phyloP scores from a whole-genome alignment of 1,140 invertebrate species.

The Eurosta solidaginis region DNA sequence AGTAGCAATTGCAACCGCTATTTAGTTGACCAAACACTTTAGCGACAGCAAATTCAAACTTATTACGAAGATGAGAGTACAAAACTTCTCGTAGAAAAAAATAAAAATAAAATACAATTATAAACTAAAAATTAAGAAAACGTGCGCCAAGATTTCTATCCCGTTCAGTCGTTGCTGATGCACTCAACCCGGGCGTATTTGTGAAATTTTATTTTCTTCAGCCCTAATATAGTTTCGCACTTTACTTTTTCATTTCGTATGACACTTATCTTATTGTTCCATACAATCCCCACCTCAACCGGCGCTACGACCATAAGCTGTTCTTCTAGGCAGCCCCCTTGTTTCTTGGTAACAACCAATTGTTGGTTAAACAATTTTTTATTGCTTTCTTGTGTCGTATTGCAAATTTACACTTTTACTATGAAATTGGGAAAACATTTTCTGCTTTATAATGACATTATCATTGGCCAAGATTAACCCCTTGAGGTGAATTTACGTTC shows the following conservation, averaged over 20 bases:
- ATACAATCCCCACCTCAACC: background rate
- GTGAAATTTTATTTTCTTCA: background rate
- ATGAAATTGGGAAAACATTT: background rate
- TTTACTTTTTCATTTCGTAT: background rate
- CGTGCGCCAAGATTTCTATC: background rate
- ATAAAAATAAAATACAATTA: constrained; percentile 12
- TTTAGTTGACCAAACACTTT: background rate
- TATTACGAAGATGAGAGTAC: background rate
- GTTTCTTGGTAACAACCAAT: too few relatives aligned
- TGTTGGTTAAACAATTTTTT: too few relatives aligned
- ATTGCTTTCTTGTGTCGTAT: too few relatives aligned
- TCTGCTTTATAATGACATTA: background rate
- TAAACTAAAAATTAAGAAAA: constrained; percentile 15
- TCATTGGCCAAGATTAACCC: background rate
- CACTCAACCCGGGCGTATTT: background rate
- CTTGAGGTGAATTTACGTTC: background rate
- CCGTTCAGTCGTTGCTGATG: background rate
- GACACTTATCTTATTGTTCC: background rate
- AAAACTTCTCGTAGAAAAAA: background rate
- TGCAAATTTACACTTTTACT: background rate
- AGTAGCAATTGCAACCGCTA: background rate
- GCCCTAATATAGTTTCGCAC: background rate
- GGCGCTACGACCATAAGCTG: background rate
- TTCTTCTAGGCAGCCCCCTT: background rate
- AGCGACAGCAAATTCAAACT: background rate